A percentile compares a stretch with the other conserved stretches of the same genome.
These are phyloP conservation scores for Cephus pulcher DNA, from an alignment of 2,888 invertebrate genomes.

Conservation along the genomic window DNA sequence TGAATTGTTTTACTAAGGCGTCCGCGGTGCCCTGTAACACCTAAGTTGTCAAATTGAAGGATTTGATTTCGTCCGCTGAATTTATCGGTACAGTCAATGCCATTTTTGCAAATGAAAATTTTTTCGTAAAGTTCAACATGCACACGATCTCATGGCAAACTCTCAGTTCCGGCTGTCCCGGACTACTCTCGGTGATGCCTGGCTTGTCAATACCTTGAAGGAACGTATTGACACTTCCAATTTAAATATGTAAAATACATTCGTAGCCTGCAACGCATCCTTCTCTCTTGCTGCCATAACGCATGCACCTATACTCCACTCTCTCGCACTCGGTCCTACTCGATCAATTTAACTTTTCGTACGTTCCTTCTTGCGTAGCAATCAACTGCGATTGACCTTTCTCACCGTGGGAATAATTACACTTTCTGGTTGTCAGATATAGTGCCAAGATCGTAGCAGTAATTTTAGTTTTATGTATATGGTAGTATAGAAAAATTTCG, in stretches of 20 bases:
- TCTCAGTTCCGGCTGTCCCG: neutral
- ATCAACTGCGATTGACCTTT: constrained; percentile 38
- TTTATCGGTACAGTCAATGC: neutral
- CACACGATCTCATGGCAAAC: neutral
- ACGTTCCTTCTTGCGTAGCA: constrained; percentile 26
- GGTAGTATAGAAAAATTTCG: neutral
- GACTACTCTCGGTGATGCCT: neutral
- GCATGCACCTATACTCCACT: neutral
- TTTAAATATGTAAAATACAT: constrained; percentile 59
- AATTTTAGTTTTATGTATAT: neutral
- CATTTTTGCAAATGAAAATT: neutral
- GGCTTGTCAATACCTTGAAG: constrained; percentile 42
- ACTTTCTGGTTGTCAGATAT: neutral
- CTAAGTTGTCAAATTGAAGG: neutral
- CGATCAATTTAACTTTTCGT: constrained; percentile 53
- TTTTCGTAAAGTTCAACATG: neutral
- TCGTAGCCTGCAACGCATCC: constrained; percentile 41
- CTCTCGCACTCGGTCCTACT: constrained; percentile 21
- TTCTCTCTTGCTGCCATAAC: constrained; percentile 15
- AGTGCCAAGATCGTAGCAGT: neutral
- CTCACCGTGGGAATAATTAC: constrained; percentile 9
- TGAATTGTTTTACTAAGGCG: neutral
- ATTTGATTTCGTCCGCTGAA: neutral
- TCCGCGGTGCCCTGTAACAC: neutral
- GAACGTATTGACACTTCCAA: constrained; percentile 58